phyloP scores from a whole-genome alignment of 2,797 vertebrate genomes.

The Semaprochilodus insignis region DNA sequence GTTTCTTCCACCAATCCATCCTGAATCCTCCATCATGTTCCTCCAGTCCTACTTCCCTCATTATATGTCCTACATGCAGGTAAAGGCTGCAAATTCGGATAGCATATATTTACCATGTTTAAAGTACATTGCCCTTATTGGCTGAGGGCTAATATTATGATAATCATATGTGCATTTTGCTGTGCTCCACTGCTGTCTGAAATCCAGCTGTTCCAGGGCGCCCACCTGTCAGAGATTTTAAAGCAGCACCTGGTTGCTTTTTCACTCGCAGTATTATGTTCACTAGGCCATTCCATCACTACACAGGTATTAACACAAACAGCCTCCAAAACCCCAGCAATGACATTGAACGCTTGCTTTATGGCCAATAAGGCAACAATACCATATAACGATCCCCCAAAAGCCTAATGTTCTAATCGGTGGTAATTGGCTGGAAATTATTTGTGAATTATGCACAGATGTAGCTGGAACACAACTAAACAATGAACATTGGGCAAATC shows the following conservation, averaged over 20 bases:
- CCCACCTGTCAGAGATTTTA: constrained; percentile 14
- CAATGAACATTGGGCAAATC: too few relatives aligned
- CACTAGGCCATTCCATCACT: not conserved
- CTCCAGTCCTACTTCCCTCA: too few relatives aligned
- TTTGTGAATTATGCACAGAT: too few relatives aligned
- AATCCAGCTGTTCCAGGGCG: constrained; percentile 3
- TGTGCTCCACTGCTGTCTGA: not conserved
- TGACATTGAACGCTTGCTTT: not conserved
- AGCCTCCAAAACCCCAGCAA: not conserved
- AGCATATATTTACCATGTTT: too few relatives aligned
- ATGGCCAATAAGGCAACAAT: too few relatives aligned
- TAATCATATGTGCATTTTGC: not conserved
- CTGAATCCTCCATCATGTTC: too few relatives aligned
- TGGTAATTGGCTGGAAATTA: too few relatives aligned
- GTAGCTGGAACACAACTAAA: too few relatives aligned
- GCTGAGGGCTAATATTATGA: not conserved
- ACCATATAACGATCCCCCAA: not conserved
- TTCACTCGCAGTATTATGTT: not conserved
- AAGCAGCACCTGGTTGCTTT: constrained; percentile 10
- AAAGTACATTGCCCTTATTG: not conserved
- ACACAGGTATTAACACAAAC: not conserved
- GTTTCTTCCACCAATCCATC: too few relatives aligned
- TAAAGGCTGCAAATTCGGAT: too few relatives aligned
- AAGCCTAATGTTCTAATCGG: too few relatives aligned
- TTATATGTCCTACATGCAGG: too few relatives aligned